Evolutionary conservation across 2,888 invertebrate genomes (phyloP), one percentile per base, ranked within the genome.

Genomic region (Aporophyla lueneburgensis): DNA sequence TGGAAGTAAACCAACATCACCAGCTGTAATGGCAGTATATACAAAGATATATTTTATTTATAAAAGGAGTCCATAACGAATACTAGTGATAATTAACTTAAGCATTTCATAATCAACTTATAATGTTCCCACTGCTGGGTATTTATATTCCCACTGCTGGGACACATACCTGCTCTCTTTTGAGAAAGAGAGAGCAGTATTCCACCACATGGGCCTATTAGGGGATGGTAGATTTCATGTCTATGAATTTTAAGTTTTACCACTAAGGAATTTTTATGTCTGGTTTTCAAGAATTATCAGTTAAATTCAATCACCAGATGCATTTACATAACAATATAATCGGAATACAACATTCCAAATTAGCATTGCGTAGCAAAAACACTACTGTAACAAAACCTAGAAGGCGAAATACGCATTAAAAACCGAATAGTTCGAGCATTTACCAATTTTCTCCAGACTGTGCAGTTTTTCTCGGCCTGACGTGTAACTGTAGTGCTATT

Each of bases 401-500:
- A 59, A 54, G 9, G 53, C 16, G 43, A 75, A 70, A 62, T 67
- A 76, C 62, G 43, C 58, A 71, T 61, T 72, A 72, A 72, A 73
- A 49, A 24, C 49, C 5, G 53, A 51, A 40, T 59, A 63, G n/a
- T 53, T 24, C 4, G 14, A 59, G 21, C 63, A 71, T 54, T 80
- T 51, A 76, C 14, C 53, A 56, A 68, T 80, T 80, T 51, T 61
- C 53, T 71, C 46, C 51, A 61, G 10, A 21, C 40, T 70, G 71
- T 72, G 40, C 63, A 56, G 63, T 73, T 76, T 79, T 69, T 70
- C 24, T 40, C 54, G 87, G 74, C 86, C 75, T 43, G 71, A 67
- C 51, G 76, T 43, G 80, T 46, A 87, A 49, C 12, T 7, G 51
- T 63, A 80, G 74, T 81, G 65, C 85, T 80, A 88, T 86, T 86